Evolutionary conservation across 2,797 vertebrate species (phyloP).

Genomic region (Leptatherina wallacei): DNA sequence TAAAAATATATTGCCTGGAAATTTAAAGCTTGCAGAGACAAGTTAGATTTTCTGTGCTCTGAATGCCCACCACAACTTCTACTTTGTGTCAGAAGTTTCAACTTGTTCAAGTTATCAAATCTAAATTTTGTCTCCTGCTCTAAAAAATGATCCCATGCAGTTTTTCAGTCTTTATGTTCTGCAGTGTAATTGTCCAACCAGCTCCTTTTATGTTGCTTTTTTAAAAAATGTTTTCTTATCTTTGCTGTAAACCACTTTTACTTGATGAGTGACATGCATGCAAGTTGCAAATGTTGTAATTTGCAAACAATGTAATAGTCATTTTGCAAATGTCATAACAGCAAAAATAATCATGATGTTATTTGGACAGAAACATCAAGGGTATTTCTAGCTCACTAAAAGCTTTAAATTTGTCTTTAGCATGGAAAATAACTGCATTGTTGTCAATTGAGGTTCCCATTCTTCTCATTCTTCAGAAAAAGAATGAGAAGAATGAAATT

Average conservation of each 20-base stretch:
- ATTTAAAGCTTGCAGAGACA: not conserved
- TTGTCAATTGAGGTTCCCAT: not conserved
- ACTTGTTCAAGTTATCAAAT: slow-evolving; percentile 13
- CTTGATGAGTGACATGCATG: slow-evolving; percentile 4
- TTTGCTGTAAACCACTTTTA: not conserved
- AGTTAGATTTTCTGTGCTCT: not conserved
- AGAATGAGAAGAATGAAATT: too few relatives aligned
- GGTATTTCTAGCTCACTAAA: slow-evolving; percentile 5
- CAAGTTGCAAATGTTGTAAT: not conserved
- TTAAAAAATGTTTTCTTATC: too few relatives aligned
- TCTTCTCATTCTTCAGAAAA: not conserved
- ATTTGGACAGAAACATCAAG: not conserved
- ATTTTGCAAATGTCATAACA: not conserved
- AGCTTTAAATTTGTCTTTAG: not conserved
- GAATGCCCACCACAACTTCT: not conserved
- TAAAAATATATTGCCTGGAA: not conserved
- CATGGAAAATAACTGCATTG: slow-evolving; percentile 5
- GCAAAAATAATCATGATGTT: not conserved
- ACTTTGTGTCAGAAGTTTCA: not conserved
- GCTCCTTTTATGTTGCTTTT: slow-evolving; percentile 14
- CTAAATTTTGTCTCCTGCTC: slow-evolving; percentile 1
- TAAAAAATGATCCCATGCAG: not conserved
- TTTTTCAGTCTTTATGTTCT: slow-evolving; percentile 12
- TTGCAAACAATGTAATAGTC: not conserved
- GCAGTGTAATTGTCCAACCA: not conserved